Evolutionary conservation across 1,140 invertebrate genomes (phyloP).

Genomic region (Melipona quadrifasciata): DNA sequence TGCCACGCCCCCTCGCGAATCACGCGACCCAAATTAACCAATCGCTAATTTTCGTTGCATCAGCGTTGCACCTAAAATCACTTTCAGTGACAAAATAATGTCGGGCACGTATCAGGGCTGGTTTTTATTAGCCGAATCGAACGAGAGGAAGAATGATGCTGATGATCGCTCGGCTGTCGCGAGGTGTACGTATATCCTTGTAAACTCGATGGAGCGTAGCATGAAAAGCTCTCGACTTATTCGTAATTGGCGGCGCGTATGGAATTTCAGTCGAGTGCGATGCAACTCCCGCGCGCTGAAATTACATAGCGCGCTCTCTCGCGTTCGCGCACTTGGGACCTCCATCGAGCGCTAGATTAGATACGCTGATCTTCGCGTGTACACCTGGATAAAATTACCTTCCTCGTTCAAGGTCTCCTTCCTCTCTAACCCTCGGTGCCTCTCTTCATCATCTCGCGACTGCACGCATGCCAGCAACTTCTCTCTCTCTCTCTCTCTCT

Average conservation of each 20-base stretch:
- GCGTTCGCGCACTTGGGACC: constrained; percentile 23
- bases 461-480: too few species aligned
- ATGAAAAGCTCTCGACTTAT: constrained; percentile 50
- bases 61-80: too few species aligned
- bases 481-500: background rate
- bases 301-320: constrained; percentile 67
- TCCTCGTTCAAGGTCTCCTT: constrained; percentile 16
- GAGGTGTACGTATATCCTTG: background rate
- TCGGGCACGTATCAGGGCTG: too few species aligned
- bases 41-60: too few species aligned
- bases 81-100: too few species aligned
- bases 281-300: constrained; percentile 57
- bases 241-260: constrained; percentile 67
- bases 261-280: constrained; percentile 65
- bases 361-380: constrained; percentile 48
- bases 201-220: constrained; percentile 30
- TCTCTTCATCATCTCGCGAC: too few species aligned
- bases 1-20: too few species aligned
- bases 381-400: constrained; percentile 49
- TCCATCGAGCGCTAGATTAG: constrained; percentile 63
- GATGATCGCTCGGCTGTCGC: background rate
- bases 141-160: too few species aligned
- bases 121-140: background rate
- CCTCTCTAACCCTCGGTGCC: too few species aligned
- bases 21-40: too few species aligned